These are phyloP conservation scores for Oreochromis aureus DNA, from an alignment of 2,113 vertebrate genomes.

Conservation along the genomic window DNA sequence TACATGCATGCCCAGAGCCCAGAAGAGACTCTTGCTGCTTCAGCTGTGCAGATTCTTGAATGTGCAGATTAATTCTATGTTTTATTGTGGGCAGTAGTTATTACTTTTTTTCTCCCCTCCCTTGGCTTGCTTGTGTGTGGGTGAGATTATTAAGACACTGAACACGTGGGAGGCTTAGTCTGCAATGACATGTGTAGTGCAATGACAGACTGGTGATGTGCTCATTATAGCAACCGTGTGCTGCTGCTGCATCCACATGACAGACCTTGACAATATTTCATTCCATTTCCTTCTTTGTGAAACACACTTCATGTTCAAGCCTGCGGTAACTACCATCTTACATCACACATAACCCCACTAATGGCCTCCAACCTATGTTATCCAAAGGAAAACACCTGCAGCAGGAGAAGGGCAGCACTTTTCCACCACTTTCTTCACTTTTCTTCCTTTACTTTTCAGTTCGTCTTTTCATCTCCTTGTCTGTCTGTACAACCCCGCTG, in stretches of 20 bases:
- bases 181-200: not conserved
- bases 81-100: not conserved
- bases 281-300: not conserved
- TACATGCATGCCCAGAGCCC: not conserved
- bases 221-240: not conserved
- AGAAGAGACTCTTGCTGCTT: not conserved
- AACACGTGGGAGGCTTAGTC: not conserved
- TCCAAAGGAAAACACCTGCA: not conserved
- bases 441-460: not conserved
- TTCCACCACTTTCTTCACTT: not conserved
- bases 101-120: not conserved
- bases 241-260: not conserved
- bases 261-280: conserved; percentile 8
- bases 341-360: not conserved
- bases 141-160: conserved; percentile 4
- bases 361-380: not conserved
- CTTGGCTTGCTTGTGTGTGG: not conserved
- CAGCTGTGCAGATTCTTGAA: not conserved
- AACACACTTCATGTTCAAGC: not conserved
- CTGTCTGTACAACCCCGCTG: not conserved
- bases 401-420: not conserved
- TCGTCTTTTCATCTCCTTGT: not conserved
- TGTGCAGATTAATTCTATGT: not conserved
- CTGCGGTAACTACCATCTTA: not conserved
- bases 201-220: not conserved